Base-by-base conservation (phyloP, 2,888 invertebrate species). In the Aleiodes testaceus region DNA sequence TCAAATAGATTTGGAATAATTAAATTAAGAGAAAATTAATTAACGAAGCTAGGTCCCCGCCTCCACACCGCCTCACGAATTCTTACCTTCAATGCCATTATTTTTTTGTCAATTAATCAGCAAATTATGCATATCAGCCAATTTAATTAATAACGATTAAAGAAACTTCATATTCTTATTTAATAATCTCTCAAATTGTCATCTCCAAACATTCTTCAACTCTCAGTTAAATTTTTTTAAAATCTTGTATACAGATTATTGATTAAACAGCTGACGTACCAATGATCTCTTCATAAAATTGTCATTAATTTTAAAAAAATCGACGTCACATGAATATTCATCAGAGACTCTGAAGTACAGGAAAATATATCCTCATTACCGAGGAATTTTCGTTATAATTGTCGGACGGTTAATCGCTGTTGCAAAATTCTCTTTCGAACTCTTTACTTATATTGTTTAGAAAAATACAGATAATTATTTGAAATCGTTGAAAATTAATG, bases 51-150 rank as follows among this genome's bases (percentile, higher is more conserved):
- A 74, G 86, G 85, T 84, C 86, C 85, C 86, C 86, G 86, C 86
- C 86, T 86, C 86, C 85, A 86, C 85, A 82, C 83, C 85, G 79
- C 84, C 76, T 74, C 80, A 79, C 78, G 78, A 77, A 79, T 80
- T 79, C 78, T 79, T 80, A 59, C 59, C 59, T 65, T 69, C 5
- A 5, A 52, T 72, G 71, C 66, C 65, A 55, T 50, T 11, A n/a
- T n/a, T 26, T 22, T 26, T 26, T 26, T 26, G 26, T 2, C 26
- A 5, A 5, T 26, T 26, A 3, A 36, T 36, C 9, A 36, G 36
- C 11, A 36, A 26, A 36, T 36, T 6, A 36, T 3, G 36, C 36
- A 9, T 5, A 36, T 36, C 9, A 36, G 36, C 36, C 36, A 36
- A 36, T 36, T 36, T 36, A 9, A 26, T 26, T 26, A 26, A 36